Evolutionary conservation across 2,888 invertebrate species (phyloP).

Genomic region (Mongoloraphidia duomilia): DNA sequence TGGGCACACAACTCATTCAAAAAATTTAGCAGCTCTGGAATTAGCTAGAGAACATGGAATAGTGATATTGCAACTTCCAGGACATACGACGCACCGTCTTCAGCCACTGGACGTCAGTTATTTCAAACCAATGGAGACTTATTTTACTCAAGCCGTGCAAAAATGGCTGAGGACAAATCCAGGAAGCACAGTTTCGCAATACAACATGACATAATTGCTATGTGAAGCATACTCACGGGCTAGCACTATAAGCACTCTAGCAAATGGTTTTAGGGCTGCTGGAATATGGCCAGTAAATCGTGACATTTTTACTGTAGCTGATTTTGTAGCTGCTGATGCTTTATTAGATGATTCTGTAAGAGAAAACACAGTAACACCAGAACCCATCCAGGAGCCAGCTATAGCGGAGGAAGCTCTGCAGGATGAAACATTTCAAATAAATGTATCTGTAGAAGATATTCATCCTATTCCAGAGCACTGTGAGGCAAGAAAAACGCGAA

Average conservation of each 20-base stretch:
- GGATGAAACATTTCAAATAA: no score
- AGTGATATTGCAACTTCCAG: conserved; percentile 15
- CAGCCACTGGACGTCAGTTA: conserved; percentile 17
- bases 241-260: neutral
- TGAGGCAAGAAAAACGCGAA: no score
- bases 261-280: neutral
- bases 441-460: no score
- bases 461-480: no score
- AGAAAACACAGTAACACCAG: no score
- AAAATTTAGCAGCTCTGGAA: conserved; percentile 15
- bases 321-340: no score
- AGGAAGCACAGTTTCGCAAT: conserved; percentile 11
- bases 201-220: conserved; percentile 10
- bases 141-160: conserved; percentile 11
- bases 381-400: no score
- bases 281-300: neutral
- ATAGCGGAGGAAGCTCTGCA: no score
- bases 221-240: conserved; percentile 11
- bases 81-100: conserved; percentile 16
- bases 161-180: conserved; percentile 13
- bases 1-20: conserved; percentile 18
- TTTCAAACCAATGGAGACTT: conserved; percentile 13
- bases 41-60: conserved; percentile 15
- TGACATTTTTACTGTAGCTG: neutral
- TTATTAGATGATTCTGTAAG: no score